phyloP scores from a whole-genome alignment of 2,113 vertebrate species.

The Emydura subglobosa region DNA sequence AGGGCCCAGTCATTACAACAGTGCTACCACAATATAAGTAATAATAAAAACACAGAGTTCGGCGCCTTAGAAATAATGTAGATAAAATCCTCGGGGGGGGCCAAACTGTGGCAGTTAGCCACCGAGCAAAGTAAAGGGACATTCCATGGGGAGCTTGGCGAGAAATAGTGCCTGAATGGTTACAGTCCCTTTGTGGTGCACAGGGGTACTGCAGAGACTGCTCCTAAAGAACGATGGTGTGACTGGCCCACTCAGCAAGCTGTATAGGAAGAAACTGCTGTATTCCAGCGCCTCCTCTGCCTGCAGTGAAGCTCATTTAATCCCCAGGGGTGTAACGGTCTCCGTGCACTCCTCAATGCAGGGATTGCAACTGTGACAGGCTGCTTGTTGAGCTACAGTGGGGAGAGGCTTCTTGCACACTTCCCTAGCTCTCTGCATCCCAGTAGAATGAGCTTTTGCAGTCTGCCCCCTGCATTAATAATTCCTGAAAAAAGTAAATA shows the following conservation, averaged over 20 bases:
- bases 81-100: neutral
- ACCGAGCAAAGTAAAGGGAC: rapidly evolving
- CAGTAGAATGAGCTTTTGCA: neutral
- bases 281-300: neutral
- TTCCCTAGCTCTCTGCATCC: neutral
- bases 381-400: neutral
- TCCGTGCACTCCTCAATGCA: neutral
- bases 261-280: neutral
- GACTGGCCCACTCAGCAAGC: rapidly evolving
- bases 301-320: neutral
- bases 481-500: neutral
- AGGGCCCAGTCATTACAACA: neutral
- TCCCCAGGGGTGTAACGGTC: neutral
- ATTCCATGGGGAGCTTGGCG: neutral
- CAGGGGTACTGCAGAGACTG: rapidly evolving
- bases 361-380: neutral
- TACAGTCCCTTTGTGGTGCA: neutral
- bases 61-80: neutral
- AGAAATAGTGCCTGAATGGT: neutral
- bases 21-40: neutral
- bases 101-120: neutral
- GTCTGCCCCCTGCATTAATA: neutral
- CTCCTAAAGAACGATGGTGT: rapidly evolving
- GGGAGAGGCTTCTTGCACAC: neutral
- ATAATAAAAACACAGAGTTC: neutral